Evolutionary conservation across 2,888 invertebrate genomes (phyloP).

Genomic region (Caenorhabditis macrosperma): DNA sequence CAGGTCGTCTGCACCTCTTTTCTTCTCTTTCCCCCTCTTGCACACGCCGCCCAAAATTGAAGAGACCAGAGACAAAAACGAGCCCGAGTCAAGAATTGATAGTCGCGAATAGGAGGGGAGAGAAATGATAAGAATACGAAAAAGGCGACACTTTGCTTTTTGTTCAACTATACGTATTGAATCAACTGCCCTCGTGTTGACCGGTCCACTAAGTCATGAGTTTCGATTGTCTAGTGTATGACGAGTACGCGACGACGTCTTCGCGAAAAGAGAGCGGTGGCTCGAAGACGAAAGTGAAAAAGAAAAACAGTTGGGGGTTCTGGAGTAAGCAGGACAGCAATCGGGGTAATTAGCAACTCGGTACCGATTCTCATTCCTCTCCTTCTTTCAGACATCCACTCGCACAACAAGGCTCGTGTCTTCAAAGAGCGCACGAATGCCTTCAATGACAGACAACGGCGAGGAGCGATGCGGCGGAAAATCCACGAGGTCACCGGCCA

Average conservation of each 20-base stretch:
- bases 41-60: neutral
- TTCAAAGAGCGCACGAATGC: conserved; percentile 93
- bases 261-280: conserved; percentile 6
- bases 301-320: conserved; percentile 52
- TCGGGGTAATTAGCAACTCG: neutral
- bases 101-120: neutral
- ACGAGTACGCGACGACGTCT: conserved; percentile 48
- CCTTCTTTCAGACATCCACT: conserved; percentile 42
- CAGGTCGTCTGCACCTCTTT: conserved; percentile 25
- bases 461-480: conserved; percentile 96
- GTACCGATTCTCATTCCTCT: neutral
- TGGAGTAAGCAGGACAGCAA: conserved; percentile 40
- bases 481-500: conserved; percentile 94
- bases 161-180: conserved; percentile 24
- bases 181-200: too few species aligned
- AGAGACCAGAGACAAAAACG: conserved; percentile 7
- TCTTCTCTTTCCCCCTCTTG: neutral
- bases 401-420: conserved; percentile 84
- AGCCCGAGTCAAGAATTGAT: conserved; percentile 36
- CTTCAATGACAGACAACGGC: conserved; percentile 89
- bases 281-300: conserved; percentile 49
- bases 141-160: conserved; percentile 30
- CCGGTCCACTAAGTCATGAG: conserved; percentile 16
- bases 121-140: conserved; percentile 30
- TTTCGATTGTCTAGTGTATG: conserved; percentile 58